Evolutionary conservation across 2,797 vertebrate genomes (phyloP).

Genomic region (Pyrocephalus nanus): DNA sequence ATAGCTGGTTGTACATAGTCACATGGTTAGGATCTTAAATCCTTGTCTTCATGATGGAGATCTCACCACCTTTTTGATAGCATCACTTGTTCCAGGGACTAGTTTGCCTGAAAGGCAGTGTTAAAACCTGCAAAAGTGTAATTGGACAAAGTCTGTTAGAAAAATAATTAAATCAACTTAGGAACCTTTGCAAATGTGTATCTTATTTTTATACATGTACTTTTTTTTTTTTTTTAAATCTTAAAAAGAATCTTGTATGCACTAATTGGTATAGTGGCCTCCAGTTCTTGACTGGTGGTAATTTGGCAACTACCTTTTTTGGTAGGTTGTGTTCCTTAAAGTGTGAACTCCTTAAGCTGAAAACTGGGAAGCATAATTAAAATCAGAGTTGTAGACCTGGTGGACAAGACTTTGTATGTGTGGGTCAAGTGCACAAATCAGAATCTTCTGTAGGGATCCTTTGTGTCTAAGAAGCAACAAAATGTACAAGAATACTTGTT

Average conservation of each 20-base stretch:
- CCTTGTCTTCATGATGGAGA: background rate
- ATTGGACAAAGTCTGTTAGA: background rate
- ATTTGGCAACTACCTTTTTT: background rate
- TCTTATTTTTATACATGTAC: background rate
- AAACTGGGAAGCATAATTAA: background rate
- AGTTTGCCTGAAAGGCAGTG: background rate
- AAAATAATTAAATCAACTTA: background rate
- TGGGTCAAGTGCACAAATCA: background rate
- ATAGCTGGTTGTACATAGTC: background rate
- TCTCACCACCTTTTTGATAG: background rate
- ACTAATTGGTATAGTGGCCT: background rate
- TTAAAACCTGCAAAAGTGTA: background rate
- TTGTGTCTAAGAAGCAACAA: background rate
- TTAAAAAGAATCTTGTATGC: background rate
- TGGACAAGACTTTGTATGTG: background rate
- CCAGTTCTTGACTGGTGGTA: background rate
- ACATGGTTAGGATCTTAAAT: fast-evolving
- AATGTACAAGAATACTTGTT: background rate
- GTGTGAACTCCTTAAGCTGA: background rate
- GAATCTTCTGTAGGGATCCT: background rate
- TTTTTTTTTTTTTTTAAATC: fast-evolving
- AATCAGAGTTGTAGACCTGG: background rate
- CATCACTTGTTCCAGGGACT: background rate
- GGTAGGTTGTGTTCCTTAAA: background rate
- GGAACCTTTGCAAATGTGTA: background rate